phyloP scores from a whole-genome alignment of 2,888 invertebrate species.

The Pantelozetes paolii region DNA sequence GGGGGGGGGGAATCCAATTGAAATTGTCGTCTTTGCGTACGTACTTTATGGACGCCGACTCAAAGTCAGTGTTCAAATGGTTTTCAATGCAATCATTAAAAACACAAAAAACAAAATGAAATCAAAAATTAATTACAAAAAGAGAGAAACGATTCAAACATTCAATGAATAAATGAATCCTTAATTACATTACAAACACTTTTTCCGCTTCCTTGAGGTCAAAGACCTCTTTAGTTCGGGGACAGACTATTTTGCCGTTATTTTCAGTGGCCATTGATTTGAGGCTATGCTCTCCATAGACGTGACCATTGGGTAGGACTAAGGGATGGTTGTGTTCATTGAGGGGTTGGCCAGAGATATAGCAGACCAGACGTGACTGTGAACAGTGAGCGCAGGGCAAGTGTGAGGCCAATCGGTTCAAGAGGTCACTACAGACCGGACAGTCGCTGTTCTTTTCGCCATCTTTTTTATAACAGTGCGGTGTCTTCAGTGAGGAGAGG shows the following conservation, averaged over 20 bases:
- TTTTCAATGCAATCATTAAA: too few species aligned
- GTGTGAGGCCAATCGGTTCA: slow-evolving; percentile 75
- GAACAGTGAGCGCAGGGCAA: slow-evolving; percentile 90
- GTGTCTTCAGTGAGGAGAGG: slow-evolving; percentile 89
- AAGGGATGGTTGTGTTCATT: slow-evolving; percentile 98
- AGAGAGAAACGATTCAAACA: too few species aligned
- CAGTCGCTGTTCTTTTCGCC: slow-evolving; percentile 72
- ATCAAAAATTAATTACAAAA: too few species aligned
- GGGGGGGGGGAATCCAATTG: too few species aligned
- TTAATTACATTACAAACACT: slow-evolving; percentile 86
- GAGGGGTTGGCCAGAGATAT: slow-evolving; percentile 79
- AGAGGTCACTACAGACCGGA: slow-evolving; percentile 83
- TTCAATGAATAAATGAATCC: too few species aligned
- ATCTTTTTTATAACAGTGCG: slow-evolving; percentile 55
- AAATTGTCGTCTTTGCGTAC: too few species aligned
- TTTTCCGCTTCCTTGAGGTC: slow-evolving; percentile 87
- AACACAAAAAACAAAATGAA: too few species aligned
- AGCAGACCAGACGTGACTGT: slow-evolving; percentile 88
- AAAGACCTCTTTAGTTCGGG: slow-evolving; percentile 87
- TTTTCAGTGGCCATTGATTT: slow-evolving; percentile 84
- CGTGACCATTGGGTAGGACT: slow-evolving; percentile 97
- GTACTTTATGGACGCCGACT: too few species aligned
- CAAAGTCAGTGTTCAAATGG: too few species aligned
- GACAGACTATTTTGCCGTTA: slow-evolving; percentile 85
- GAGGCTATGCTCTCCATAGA: slow-evolving; percentile 89